Conservation (phyloP, 2,113 vertebrate species). For the Pagrus major region DNA sequence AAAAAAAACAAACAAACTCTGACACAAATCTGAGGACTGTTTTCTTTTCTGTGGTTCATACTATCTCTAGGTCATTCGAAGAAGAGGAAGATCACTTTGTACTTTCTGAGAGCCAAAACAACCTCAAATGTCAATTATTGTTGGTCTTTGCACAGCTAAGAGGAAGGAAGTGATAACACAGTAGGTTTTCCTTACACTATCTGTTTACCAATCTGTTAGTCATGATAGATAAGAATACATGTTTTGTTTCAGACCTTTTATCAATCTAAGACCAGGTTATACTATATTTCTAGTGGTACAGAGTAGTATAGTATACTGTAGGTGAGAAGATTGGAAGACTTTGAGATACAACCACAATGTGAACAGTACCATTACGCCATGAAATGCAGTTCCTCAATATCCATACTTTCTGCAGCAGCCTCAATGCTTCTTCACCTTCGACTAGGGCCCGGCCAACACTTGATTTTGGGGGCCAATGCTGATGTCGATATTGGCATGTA, state of each 20-base stretch:
- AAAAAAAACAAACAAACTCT: no score
- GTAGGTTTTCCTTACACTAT: neutral
- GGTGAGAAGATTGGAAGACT: constrained; percentile 38
- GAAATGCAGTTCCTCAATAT: constrained; percentile 28
- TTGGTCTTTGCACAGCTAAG: constrained; percentile 4
- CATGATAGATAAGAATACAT: neutral
- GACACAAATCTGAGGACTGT: constrained; percentile 10
- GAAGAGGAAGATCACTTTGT: constrained; percentile 47
- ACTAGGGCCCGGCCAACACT: no score
- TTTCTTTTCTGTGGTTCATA: constrained; percentile 34
- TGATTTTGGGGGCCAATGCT: no score
- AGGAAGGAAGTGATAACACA: constrained; percentile 24
- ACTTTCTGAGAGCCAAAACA: constrained; percentile 23
- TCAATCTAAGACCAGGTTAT: neutral
- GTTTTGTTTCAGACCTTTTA: neutral
- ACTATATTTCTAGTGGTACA: no score
- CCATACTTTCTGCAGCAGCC: constrained; percentile 16
- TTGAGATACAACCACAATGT: neutral
- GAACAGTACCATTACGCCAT: neutral
- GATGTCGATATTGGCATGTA: no score
- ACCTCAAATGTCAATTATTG: constrained; percentile 35
- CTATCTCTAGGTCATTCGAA: constrained; percentile 31
- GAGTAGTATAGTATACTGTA: no score
- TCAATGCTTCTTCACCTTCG: constrained; percentile 12
- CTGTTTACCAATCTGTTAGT: neutral